Evolutionary conservation across 1,140 invertebrate genomes (phyloP), one percentile per base, ranked within the genome.

Genomic region (Gyrodactylus salaris): DNA sequence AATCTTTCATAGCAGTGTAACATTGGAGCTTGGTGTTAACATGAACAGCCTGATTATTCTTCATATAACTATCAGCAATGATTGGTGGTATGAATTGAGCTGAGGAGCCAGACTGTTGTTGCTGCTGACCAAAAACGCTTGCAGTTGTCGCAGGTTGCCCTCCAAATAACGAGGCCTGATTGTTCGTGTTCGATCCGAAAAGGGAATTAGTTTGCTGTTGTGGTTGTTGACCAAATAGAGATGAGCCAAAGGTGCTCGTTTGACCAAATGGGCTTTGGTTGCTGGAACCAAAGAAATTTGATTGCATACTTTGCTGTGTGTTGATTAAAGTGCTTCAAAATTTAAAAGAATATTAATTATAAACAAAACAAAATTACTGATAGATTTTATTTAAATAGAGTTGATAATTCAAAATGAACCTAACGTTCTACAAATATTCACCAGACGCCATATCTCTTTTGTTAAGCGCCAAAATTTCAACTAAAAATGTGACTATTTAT

Each of bases 1-100:
- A 96, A 78, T 96, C 91, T 82, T 95, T 93, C 92, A 95, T 96
- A 75, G 87, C 89, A 1, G 89, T 91, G 68, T 96, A 96, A 78
- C 90, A 94, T 78, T 93, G 88, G 80, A 94, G 89, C 76, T 88
- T 85, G 0, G 89, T 95, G 74, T 85, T 87, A 75, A 97, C 90
- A 74, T 83, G 89, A 76, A 85, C 85, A 0, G 86, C 85, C 19
- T 85, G 84, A 0, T 88, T 88, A 79, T 86, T 86, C 80, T 94
- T 94, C 72, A 54, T 54, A n/a, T 54, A 54, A 54, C 34, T 54
- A 54, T 54, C 34, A 54, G 7, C n/a, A 7, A 54, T 7, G 34
- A 54, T 54, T 16, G 34, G 34, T 16, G 34, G 34, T 16, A 54
- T n/a, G n/a, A 54, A 54, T 16, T 7, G 34, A 54, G 34, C 34